Evolutionary conservation across 2,797 vertebrate genomes (phyloP), one percentile per base, ranked within the genome.

Genomic region (Poeciliopsis paucimaculata): DNA sequence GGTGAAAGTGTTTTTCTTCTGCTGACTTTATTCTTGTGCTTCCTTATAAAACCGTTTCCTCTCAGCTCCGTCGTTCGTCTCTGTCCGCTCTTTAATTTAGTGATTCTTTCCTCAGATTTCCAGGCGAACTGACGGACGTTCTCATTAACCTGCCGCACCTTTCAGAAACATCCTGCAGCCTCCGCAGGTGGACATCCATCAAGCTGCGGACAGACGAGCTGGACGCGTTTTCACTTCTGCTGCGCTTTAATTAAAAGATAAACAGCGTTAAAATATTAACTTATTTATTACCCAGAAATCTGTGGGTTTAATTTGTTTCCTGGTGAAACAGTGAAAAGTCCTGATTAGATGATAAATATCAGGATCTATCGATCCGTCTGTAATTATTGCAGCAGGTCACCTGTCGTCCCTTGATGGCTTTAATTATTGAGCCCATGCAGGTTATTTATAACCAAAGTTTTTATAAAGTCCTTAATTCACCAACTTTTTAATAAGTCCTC

Each of bases 401-500:
- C 77, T 70, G 77, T 83, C 77, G 20, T 12, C 78, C 77, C 62
- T 4, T 2, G 36, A 1, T 68, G 73, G 43, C 74, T 64, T 71
- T 76, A 70, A 55, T 77, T 16, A 73, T 23, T 66, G 76, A 39
- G 36, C 76, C 49, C 76, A 26, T 46, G 5, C 73, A 76, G 16
- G 20, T 87, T 86, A 81, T 88, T 87, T 89, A 89, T 89, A 78
- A 81, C 83, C 73, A 85, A 86, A 82, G 77, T 57, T 73, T 43
- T 43, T 23, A 73, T 72, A 83, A 84, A 82, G 51, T 82, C 79
- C 53, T 84, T 85, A 75, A 87, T 88, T 79, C 76, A 31, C 81
- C 77, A 89, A 88, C 87, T 90, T 90, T 90, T 91, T 92, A 91
- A 92, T 86, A 89, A 89, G 89, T 77, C 79, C 9, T 20, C 75